Evolutionary conservation across 2,888 invertebrate genomes (phyloP), one percentile per base, ranked within the genome.

Genomic region (Ectropis crepuscularia): DNA sequence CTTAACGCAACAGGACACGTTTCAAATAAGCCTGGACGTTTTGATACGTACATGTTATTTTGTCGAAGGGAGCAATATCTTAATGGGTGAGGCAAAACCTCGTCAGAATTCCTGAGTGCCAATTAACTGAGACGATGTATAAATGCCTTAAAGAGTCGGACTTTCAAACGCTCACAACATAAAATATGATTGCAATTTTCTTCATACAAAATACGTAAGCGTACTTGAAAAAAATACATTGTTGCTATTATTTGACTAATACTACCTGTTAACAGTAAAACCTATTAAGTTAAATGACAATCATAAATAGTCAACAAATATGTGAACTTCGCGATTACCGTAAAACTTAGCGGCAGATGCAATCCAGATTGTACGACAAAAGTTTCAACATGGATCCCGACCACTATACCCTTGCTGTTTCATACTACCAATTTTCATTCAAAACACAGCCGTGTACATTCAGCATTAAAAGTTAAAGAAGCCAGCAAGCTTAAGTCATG

Each of bases 321-420:
- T 75, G 69, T 76, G 67, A 72, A 70, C 76, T 73, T 78, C 75
- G 78, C 85, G 81, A 88, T 88, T 87, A 88, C 82, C 87, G 85
- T 89, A 88, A 88, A 89, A 82, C 83, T 82, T 80, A 83, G 82
- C 80, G 75, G 81, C 78, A 79, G 88, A 88, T 88, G 75, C 82
- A 78, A 86, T 84, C 73, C 79, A 75, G 89, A 89, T 89, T 85
- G 78, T 78, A 80, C 78, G 82, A 87, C 87, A 87, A 87, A 88
- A 84, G 84, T 82, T 83, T 83, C 79, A 84, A 87, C 87, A 83
- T 78, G 75, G 76, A 71, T 74, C 28, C 9, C 28, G 11, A n/a
- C 64, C 41, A 60, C 36, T 12, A 11, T 38, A 60, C n/a, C 1
- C 5, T 42, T 51, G 12, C 55, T 6, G 6, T 45, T n/a, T 6